Evolutionary conservation across 2,797 vertebrate genomes (phyloP), one percentile per base, ranked within the genome.

Genomic region (Sebastes matsubarae): DNA sequence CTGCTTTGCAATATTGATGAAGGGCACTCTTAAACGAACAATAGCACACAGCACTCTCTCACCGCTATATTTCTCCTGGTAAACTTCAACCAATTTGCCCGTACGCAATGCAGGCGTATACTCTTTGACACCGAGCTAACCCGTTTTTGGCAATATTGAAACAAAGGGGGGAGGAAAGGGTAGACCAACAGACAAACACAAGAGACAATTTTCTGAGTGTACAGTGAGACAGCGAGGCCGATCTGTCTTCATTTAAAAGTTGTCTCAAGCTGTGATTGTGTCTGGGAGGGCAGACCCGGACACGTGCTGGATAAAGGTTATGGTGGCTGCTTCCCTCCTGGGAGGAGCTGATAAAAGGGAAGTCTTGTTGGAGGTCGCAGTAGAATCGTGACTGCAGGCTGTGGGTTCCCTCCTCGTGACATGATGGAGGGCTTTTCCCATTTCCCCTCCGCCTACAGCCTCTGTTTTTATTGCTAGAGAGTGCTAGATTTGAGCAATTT

Each of bases 161-260:
- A 86, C 81, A 76, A 74, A 76, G 32, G 27, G 54, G 50, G 66
- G 76, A 25, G 81, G 55, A 29, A 54, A 57, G 66, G 72, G 32
- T 18, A 67, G 66, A 73, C 66, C 80, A 79, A 78, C 63, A 73
- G 78, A 75, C 78, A 81, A 84, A 83, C 82, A 75, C 86, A 76
- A 68, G 25, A 79, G 84, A 90, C 82, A 77, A 89, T 93, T 83
- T 86, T 82, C 84, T 77, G 80, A 74, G 76, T 75, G 72, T 78
- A 87, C 80, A 82, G 83, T 82, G 79, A 80, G 87, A 86, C 82
- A 34, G 80, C 1, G 2, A 36, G 84, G 69, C 67, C 74, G 80
- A 93, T 91, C 91, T 25, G 82, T 93, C 93, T 94, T 92, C 84
- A 92, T 94, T 93, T 91, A 80, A 85, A 90, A 89, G 84, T 85